These are phyloP conservation scores for Artibeus lituratus DNA, from an alignment of 2,797 vertebrate species.

Conservation along the genomic window DNA sequence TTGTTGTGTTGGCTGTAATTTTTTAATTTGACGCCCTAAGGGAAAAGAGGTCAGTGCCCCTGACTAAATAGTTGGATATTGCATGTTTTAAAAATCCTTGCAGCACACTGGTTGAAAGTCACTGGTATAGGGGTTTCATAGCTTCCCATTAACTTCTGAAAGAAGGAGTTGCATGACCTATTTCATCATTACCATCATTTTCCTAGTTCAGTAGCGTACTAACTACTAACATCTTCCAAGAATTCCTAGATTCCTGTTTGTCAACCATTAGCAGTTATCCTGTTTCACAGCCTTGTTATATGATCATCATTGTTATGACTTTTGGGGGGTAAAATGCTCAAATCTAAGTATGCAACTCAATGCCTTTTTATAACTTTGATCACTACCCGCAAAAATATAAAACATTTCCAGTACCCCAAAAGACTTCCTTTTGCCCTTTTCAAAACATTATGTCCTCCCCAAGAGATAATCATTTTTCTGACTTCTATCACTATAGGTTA, in stretches of 20 bases:
- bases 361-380: background rate
- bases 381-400: background rate
- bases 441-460: background rate
- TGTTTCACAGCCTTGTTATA: background rate
- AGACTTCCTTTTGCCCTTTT: background rate
- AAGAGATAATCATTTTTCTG: background rate
- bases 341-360: background rate
- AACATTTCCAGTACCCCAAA: background rate
- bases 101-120: background rate
- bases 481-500: background rate
- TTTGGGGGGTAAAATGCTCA: background rate
- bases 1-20: background rate
- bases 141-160: background rate
- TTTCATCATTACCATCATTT: conserved; percentile 7
- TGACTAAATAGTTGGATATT: background rate
- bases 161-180: conserved; percentile 11
- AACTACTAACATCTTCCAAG: background rate
- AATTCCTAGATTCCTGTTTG: conserved; percentile 20
- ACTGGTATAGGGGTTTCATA: background rate
- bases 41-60: background rate
- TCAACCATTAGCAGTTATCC: background rate
- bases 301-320: background rate
- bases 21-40: background rate
- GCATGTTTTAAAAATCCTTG: background rate
- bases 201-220: background rate